Percentiles rank a stretch among this genome's conserved stretches.
Evolutionary conservation across 1,140 invertebrate species (phyloP).

Genomic region (Drosophila setifemur): DNA sequence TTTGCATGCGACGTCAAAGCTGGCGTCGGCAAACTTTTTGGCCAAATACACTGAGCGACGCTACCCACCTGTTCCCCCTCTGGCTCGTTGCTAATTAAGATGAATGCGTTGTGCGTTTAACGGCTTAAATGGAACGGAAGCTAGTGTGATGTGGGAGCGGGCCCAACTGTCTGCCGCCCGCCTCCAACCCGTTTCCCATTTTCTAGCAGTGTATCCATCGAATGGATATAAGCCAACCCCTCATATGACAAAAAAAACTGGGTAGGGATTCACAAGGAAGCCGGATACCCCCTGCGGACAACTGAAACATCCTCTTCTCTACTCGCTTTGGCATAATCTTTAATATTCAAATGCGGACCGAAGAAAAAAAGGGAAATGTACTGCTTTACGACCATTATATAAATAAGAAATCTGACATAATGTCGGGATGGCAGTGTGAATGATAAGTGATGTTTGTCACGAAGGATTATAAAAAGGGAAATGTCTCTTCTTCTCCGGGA

Average conservation of each 20-base stretch:
- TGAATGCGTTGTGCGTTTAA: conserved; percentile 73
- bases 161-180: background rate
- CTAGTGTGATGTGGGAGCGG: conserved; percentile 32
- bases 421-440: conserved; percentile 44
- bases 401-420: conserved; percentile 51
- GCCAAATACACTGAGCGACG: conserved; percentile 23
- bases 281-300: conserved; percentile 30
- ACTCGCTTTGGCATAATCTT: conserved; percentile 53
- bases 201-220: conserved; percentile 55
- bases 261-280: conserved; percentile 23
- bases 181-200: background rate
- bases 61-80: background rate
- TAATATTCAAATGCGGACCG: conserved; percentile 70
- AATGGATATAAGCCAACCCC: conserved; percentile 23
- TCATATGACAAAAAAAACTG: conserved; percentile 22
- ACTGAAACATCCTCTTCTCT: conserved; percentile 21
- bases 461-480: conserved; percentile 39
- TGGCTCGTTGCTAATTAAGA: conserved; percentile 62
- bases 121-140: conserved; percentile 73
- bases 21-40: conserved; percentile 63
- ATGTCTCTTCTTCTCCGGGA: conserved; percentile 18
- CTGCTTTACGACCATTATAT: conserved; percentile 48
- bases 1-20: conserved; percentile 59
- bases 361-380: conserved; percentile 25
- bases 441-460: conserved; percentile 50